Evolutionary conservation across 2,113 vertebrate species (phyloP).

Genomic region (Syngnathus scovelli): DNA sequence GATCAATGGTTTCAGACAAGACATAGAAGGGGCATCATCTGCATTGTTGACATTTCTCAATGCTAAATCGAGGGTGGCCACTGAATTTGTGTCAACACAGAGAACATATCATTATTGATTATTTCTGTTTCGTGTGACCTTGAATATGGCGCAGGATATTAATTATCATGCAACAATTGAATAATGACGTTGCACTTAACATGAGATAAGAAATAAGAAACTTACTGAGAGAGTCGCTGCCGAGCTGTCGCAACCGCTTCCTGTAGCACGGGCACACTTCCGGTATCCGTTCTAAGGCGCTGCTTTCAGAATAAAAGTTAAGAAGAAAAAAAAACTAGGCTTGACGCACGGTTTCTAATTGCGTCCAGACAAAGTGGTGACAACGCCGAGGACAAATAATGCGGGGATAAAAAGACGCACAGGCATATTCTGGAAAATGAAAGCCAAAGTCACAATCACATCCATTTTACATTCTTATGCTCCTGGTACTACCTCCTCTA

Average conservation of each 20-base stretch:
- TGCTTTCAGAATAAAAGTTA: slow-evolving; percentile 43
- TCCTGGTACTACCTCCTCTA: not conserved
- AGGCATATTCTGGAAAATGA: not conserved
- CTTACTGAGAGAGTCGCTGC: slow-evolving; percentile 32
- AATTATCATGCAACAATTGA: not conserved
- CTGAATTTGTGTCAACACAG: not conserved
- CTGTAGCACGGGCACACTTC: slow-evolving; percentile 28
- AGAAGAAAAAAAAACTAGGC: not conserved
- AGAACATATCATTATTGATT: not conserved
- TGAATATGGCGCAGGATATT: not conserved
- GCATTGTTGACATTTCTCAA: not conserved
- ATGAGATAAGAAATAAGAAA: slow-evolving; percentile 8
- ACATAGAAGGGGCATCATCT: not conserved
- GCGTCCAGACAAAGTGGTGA: not conserved
- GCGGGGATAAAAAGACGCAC: not conserved
- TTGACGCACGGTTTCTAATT: not conserved
- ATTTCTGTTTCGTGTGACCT: not conserved
- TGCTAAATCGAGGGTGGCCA: not conserved
- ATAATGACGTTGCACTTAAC: not conserved
- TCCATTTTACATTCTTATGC: not conserved
- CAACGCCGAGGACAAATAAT: not conserved
- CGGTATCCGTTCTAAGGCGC: not conserved
- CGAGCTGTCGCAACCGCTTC: slow-evolving; percentile 22
- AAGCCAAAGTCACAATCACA: not conserved
- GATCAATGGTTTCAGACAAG: no score